These are phyloP conservation scores for Turnix velox DNA, from an alignment of 2,113 vertebrate genomes.

Conservation along the genomic window DNA sequence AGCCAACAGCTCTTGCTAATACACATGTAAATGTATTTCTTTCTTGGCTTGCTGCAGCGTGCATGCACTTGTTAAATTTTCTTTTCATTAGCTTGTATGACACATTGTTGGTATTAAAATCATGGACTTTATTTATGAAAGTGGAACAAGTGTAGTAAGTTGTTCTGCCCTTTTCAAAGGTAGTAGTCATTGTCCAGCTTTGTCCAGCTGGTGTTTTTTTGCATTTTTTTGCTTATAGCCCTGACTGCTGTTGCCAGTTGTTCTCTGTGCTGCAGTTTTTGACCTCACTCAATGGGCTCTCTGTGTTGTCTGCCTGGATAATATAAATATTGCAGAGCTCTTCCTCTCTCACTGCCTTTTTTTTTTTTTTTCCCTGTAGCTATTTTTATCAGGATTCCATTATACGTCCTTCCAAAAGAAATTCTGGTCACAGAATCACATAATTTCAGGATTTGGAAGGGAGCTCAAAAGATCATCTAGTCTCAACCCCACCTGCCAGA, in stretches of 20 bases:
- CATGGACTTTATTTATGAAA: neutral
- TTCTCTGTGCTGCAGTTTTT: neutral
- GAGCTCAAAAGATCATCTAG: too few species aligned
- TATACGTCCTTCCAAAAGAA: neutral
- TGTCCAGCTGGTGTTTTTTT: neutral
- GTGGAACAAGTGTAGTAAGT: neutral
- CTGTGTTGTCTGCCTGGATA: neutral
- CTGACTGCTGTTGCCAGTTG: neutral
- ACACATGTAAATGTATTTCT: constrained; percentile 12
- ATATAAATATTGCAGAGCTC: constrained; percentile 30
- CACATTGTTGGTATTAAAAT: constrained; percentile 13
- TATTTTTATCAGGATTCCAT: constrained; percentile 16
- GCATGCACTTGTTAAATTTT: neutral
- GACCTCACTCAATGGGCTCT: neutral
- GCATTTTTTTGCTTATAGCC: neutral
- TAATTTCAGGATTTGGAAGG: too few species aligned
- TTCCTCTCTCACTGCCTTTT: neutral
- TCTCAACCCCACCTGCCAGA: too few species aligned
- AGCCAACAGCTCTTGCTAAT: constrained; percentile 1
- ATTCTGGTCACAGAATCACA: neutral
- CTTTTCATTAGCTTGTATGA: constrained; percentile 32
- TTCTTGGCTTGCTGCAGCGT: constrained; percentile 8
- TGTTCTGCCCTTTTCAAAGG: neutral
- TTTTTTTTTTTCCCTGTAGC: too few species aligned
- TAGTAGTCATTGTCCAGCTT: neutral